A percentile compares a stretch with the other conserved stretches of the same genome.
These are phyloP conservation scores for Simalia tracyae DNA, from an alignment of 2,797 vertebrate species.

Conservation along the genomic window DNA sequence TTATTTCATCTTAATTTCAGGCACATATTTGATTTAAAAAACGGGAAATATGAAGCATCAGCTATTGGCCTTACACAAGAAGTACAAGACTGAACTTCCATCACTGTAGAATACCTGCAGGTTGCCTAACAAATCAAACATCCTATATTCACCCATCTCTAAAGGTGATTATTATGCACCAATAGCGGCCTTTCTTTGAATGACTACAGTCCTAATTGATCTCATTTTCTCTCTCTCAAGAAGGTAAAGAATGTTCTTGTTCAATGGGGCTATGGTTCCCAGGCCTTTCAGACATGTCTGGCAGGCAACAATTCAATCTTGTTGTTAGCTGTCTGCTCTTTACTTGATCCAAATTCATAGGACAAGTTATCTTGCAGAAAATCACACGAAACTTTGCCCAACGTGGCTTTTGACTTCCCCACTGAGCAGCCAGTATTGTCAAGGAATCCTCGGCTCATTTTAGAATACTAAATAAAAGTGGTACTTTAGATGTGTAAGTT, in stretches of 20 bases:
- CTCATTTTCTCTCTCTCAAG: conserved; percentile 73
- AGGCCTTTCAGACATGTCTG: conserved; percentile 41
- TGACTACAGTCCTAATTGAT: conserved; percentile 78
- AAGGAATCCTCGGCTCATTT: conserved; percentile 59
- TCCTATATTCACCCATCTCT: conserved; percentile 67
- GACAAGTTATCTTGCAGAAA: conserved; percentile 44
- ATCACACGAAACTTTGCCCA: conserved; percentile 41
- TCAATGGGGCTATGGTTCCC: conserved; percentile 47
- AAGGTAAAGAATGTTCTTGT: conserved; percentile 64
- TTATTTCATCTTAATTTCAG: conserved; percentile 41
- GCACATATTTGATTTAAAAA: conserved; percentile 51
- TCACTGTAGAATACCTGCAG: conserved; percentile 64
- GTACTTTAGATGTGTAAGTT: conserved; percentile 48
- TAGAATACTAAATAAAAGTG: conserved; percentile 58
- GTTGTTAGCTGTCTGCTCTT: conserved; percentile 35
- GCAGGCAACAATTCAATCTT: conserved; percentile 26
- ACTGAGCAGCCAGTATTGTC: conserved; percentile 62
- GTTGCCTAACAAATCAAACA: conserved; percentile 70
- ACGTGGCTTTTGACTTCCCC: conserved; percentile 66
- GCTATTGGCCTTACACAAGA: conserved; percentile 57
- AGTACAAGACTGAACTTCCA: conserved; percentile 60
- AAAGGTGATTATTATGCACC: conserved; percentile 73
- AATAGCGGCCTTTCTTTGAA: conserved; percentile 75
- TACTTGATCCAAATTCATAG: conserved; percentile 45
- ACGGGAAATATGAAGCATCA: conserved; percentile 58